A percentile compares a stretch with the other conserved stretches of the same genome.
Evolutionary conservation across 2,888 invertebrate species (phyloP).

Genomic region (Drosophila anomelani): DNA sequence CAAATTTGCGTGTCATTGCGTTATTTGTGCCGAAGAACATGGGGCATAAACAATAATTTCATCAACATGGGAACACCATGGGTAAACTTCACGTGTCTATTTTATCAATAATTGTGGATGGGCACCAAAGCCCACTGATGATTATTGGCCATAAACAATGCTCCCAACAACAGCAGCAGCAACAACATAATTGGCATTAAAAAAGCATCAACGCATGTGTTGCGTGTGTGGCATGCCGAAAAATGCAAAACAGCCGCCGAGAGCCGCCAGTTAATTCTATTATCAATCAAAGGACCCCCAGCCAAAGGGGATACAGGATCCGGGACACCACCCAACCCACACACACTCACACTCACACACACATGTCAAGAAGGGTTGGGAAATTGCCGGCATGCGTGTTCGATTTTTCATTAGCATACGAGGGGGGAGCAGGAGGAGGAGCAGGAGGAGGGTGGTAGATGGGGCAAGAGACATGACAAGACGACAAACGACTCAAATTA

Average conservation of each 20-base stretch:
- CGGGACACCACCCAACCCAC: not conserved
- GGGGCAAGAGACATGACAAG: slow-evolving; percentile 48
- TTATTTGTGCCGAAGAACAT: slow-evolving; percentile 57
- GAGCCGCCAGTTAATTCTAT: slow-evolving; percentile 66
- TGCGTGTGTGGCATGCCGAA: slow-evolving; percentile 63
- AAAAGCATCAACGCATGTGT: slow-evolving; percentile 60
- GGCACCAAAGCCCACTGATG: slow-evolving; percentile 35
- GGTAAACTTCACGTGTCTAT: slow-evolving; percentile 42
- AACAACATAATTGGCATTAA: slow-evolving; percentile 72
- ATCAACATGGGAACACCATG: slow-evolving; percentile 46
- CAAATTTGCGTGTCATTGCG: slow-evolving; percentile 72
- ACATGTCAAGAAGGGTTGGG: slow-evolving; percentile 25
- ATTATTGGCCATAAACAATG: slow-evolving; percentile 75
- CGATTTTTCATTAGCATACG: slow-evolving; percentile 77
- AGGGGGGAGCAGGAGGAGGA: slow-evolving; percentile 13
- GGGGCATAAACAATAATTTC: slow-evolving; percentile 48
- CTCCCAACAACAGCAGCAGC: slow-evolving; percentile 29
- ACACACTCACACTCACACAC: slow-evolving; percentile 5
- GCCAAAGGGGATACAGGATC: slow-evolving; percentile 7
- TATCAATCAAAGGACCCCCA: slow-evolving; percentile 69
- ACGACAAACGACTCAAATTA: slow-evolving; percentile 73
- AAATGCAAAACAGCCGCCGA: slow-evolving; percentile 70
- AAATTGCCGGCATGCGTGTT: slow-evolving; percentile 60
- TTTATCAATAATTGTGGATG: slow-evolving; percentile 67
- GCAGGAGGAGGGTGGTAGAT: not conserved